Conservation (phyloP, 2,888 invertebrate genomes). For the Ectobius pallidus region DNA sequence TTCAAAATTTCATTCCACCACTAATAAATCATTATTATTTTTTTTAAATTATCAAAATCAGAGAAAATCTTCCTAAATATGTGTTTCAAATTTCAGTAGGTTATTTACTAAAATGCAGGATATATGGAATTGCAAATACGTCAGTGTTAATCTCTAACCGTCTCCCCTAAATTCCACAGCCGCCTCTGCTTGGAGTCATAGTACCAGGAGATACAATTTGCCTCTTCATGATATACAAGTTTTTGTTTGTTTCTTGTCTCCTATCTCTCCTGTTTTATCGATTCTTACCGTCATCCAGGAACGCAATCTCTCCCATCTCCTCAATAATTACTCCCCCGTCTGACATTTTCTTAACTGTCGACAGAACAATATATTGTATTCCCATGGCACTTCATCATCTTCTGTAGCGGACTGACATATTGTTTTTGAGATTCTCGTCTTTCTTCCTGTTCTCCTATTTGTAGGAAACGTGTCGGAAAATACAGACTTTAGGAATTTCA, state of each 20-base stretch:
- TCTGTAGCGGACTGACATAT: conserved; percentile 6
- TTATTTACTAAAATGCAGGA: too few relatives aligned
- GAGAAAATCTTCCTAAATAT: too few relatives aligned
- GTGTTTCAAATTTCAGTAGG: too few relatives aligned
- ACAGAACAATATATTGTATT: conserved; percentile 9
- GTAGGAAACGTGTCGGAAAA: conserved; percentile 8
- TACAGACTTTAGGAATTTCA: conserved; percentile 9
- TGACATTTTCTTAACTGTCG: conserved; percentile 17
- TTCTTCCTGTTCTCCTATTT: too few relatives aligned
- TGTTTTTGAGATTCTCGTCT: background rate
- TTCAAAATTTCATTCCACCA: too few relatives aligned
- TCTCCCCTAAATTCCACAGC: too few relatives aligned
- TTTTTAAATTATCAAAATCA: too few relatives aligned
- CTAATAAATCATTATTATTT: too few relatives aligned
- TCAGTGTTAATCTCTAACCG: too few relatives aligned
- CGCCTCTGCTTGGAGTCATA: too few relatives aligned
- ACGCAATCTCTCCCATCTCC: background rate
- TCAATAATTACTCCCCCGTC: conserved; percentile 11
- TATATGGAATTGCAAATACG: too few relatives aligned
- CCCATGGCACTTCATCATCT: conserved; percentile 14
- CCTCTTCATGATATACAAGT: background rate
- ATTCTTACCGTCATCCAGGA: background rate
- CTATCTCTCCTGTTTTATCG: background rate
- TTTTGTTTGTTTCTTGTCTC: conserved; percentile 8
- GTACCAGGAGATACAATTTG: background rate